Evolutionary conservation across 2,113 vertebrate species (phyloP), one percentile per base, ranked within the genome.

Genomic region (Trochalopteron elliotii): DNA sequence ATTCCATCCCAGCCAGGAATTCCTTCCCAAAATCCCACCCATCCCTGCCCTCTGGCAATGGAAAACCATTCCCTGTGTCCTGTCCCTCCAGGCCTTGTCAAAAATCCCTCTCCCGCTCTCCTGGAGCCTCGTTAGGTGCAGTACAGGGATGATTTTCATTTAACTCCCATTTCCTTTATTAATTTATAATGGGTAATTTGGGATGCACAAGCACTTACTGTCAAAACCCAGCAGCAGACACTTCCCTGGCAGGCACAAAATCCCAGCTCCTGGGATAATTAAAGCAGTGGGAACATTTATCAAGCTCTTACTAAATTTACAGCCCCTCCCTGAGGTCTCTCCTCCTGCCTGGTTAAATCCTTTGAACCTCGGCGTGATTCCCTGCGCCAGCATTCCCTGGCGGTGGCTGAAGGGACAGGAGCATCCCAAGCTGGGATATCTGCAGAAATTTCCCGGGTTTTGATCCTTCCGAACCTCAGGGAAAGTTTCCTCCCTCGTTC

Each of bases 181-280:
- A 78, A 78, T 91, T 90, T 63, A 9, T 88, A 68, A 87, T 37
- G 57, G 74, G 64, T 35, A 87, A 93, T 89, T 80, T 78, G 91
- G 93, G 49, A 79, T 56, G 81, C 69, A 63, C 27, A 13, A 59
- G 69, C 45, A 55, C 57, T 83, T 69, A 42, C 7, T 89, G 87
- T 78, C 82, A 88, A 83, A 87, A 2, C 57, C 45, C 87, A 59
- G 89, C 10, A n/a, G 25, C 15, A 90, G 77, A 17, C 57, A 0
- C 35, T 60, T 90, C 72, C 85, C 74, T 79, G 5, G 3, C 28
- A 77, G 87, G 74, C 67, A 28, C 52, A 69, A 76, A 89, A 69
- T 77, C 85, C 31, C 70, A 8, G 64, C 83, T 88, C 53, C 37
- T 23, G 60, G 69, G n/a, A 45, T 93, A 70, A 93, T 69, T 42